Base-by-base conservation (phyloP, 2,888 invertebrate genomes). In the Noctua fimbriata region DNA sequence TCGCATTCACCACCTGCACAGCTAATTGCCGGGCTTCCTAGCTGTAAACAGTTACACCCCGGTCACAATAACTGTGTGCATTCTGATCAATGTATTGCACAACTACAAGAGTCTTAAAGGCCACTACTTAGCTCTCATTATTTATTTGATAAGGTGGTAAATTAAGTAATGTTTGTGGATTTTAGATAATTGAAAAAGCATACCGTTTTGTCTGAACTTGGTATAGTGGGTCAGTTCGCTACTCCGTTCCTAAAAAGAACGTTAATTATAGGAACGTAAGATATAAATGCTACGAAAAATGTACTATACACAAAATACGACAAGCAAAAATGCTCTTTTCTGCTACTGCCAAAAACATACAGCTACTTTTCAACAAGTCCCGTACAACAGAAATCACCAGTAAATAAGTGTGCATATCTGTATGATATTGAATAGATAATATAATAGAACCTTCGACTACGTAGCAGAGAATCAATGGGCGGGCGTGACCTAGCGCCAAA, bases 21-120 rank as follows among this genome's bases (percentile, higher is more conserved):
- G 94, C 94, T 96, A 96, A 96, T 96, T 96, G 94, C 95, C 94
- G 94, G 94, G 93, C 95, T 95, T 95, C 94, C 93, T 92, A 93
- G 91, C 94, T 94, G 93, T 93, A 91, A 94, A 95, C 94, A 94
- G 94, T 94, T 96, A 96, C 91, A 92, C 90, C 88, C 88, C 88
- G 86, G 89, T 91, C 90, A 93, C 94, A 94, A 94, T 95, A 92
- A 90, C 92, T 93, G 90, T 91, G 91, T 93, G 91, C 89, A 92
- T 93, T 92, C 90, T 87, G 78, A 86, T 85, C 60, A 63, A 82
- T 67, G 67, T 55, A 69, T 91, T 70, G 32, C 49, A 63, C n/a
- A 49, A 67, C 16, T 28, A 88, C 70, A 65, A 67, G 36, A 55
- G 41, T 52, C 76, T 65, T 44, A 73, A 41, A 73, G 47, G 36